A percentile compares a stretch with the other conserved stretches of the same genome.
Conservation (phyloP, 2,797 vertebrate genomes). For the Sebastes itinus region DNA sequence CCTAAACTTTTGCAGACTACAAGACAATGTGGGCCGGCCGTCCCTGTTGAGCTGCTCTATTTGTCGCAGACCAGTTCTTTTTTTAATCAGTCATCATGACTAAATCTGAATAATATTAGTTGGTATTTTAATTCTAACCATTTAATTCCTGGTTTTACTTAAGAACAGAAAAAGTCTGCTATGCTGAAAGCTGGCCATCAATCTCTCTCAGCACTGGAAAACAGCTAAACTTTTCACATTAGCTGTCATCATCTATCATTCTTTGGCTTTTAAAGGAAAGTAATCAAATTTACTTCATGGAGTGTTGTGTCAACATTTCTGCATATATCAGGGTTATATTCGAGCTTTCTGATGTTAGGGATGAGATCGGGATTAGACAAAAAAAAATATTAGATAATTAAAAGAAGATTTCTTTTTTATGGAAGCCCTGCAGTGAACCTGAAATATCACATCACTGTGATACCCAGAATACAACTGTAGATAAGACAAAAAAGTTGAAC, state of each 20-base stretch:
- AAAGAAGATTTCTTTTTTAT: neutral
- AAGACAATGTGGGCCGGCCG: neutral
- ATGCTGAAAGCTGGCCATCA: neutral
- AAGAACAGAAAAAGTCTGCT: neutral
- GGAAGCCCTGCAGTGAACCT: neutral
- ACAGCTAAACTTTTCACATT: neutral
- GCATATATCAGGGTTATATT: neutral
- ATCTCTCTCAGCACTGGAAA: conserved; percentile 5
- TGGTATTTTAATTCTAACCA: neutral
- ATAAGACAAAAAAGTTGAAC: neutral
- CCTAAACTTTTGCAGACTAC: neutral
- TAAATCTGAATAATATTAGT: neutral
- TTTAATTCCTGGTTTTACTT: neutral
- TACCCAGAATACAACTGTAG: neutral
- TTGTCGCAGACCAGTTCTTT: neutral
- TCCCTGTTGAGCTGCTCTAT: neutral
- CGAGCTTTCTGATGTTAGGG: neutral
- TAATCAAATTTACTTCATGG: neutral
- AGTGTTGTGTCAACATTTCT: neutral
- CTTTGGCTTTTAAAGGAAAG: neutral
- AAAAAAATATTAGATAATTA: neutral
- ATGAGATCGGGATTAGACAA: neutral
- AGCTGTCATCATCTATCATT: neutral
- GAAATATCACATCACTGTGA: neutral
- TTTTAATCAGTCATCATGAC: neutral